Base-by-base conservation (phyloP, 2,888 invertebrate genomes). In the Brachyptera putata region DNA sequence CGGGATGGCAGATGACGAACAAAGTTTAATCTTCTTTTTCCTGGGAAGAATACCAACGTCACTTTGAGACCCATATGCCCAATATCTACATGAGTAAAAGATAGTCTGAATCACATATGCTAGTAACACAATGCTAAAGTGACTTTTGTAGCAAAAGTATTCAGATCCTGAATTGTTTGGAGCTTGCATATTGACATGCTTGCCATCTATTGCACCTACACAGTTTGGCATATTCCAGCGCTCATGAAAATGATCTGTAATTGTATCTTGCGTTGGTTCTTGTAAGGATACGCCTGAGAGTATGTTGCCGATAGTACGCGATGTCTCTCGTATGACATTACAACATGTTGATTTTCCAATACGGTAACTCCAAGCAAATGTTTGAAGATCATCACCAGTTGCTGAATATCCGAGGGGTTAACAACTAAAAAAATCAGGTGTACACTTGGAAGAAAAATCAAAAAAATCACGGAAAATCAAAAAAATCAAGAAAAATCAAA, bases 201-300 rank as follows among this genome's bases (percentile, higher is more conserved):
- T 73, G 9, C 72, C 73, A 59, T 72, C 71, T 30, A 72, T 66
- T 3, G 71, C 68, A 25, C 68, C 71, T n/a, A n/a, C n/a, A n/a
- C n/a, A 68, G 57, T 70, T 66, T 24, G 72, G 72, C 64, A 72
- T 71, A 56, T 70, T 66, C 71, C 71, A 72, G 46, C 64, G 62
- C 43, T 67, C 58, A 26, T 68, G 62, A 61, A 69, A 71, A 50
- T 63, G 30, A 18, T 67, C 18, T 41, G 69, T 64, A 18, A 70
- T 48, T 2, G 5, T 18, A 16, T 48, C 48, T 36, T 53, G 36
- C 1, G 14, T 21, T 18, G 53, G 53, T 13, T 53, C 36, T 11
- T 11, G 34, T 16, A 53, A 11, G 36, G 53, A 53, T 16, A 34
- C 34, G 2, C 34, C 16, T 22, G 34, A 34, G 2, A 53, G 21